These are phyloP conservation scores for Drosophila eugracilis DNA, from an alignment of 1,140 invertebrate species.

Conservation along the genomic window DNA sequence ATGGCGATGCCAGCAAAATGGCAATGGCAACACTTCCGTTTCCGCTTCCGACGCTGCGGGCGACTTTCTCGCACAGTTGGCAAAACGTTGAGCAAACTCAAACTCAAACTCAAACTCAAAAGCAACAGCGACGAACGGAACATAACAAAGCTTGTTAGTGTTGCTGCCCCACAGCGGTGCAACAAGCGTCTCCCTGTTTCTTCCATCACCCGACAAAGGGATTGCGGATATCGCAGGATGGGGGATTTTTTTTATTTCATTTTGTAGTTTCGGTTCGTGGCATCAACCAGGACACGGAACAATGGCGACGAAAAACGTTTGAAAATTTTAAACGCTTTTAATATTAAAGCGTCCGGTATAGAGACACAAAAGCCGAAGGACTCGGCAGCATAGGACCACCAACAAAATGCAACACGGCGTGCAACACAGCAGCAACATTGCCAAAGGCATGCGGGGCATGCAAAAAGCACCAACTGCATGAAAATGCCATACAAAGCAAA, in stretches of 20 bases:
- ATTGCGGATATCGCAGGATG: slow-evolving; percentile 5
- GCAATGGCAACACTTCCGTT: slow-evolving; percentile 82
- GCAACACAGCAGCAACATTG: slow-evolving; percentile 42
- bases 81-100: slow-evolving; percentile 67
- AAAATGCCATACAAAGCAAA: slow-evolving; percentile 42
- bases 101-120: slow-evolving; percentile 40
- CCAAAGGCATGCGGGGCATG: slow-evolving; percentile 57
- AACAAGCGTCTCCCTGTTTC: slow-evolving; percentile 19
- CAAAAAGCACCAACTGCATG: slow-evolving; percentile 58
- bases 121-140: slow-evolving; percentile 34
- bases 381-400: slow-evolving; percentile 19
- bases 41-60: slow-evolving; percentile 77
- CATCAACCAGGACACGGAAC: slow-evolving; percentile 44
- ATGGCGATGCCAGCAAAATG: slow-evolving; percentile 71
- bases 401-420: slow-evolving; percentile 71
- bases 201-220: slow-evolving; percentile 4
- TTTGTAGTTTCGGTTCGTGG: slow-evolving; percentile 1
- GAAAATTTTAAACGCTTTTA: slow-evolving; percentile 78
- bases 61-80: slow-evolving; percentile 75
- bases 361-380: slow-evolving; percentile 45
- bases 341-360: slow-evolving; percentile 73
- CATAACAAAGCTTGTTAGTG: slow-evolving; percentile 81
- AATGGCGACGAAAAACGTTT: slow-evolving; percentile 71
- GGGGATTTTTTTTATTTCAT: slow-evolving; percentile 1
- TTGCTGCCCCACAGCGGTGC: slow-evolving; percentile 54